Base-by-base conservation (phyloP, 2,888 invertebrate species). In the Baronia brevicornis region DNA sequence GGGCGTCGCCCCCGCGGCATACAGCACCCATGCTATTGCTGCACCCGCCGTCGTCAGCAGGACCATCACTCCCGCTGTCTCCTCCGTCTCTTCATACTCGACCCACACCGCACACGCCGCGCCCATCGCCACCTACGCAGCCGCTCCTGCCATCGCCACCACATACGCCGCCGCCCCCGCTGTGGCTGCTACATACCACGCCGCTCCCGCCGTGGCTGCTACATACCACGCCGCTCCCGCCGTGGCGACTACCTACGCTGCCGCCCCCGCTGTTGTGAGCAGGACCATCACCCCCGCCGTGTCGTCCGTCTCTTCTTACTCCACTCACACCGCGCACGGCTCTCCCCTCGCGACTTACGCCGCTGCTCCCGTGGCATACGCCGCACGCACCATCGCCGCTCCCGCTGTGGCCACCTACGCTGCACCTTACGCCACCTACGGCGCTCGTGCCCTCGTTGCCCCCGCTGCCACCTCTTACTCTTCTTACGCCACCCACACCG, bases 1-100 rank as follows among this genome's bases (percentile, higher is more conserved):
- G 32, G 79, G 72, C 35, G 75, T 73, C 25, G 82, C 75, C 41
- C 80, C 79, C 9, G 54, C 80, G 48, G 75, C 75, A 47, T 87
- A 73, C 71, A 85, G 69, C 65, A 73, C 54, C 65, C 86, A 65
- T 43, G 64, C 63, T 26, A 40, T 58, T 46, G 69, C 72, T 26
- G 68, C 71, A n/a, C 73, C 74, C 26, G 71, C 72, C 12, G 49
- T 60, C 22, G 22, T 38, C 12, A 38, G 37, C 23, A 36, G 43
- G 20, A 28, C 41, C 26, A 39, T 38, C 19, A 33, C 43, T 10
- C 37, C 42, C 14, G 36, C 36, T 5, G 39, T 41, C 19, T 51
- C 59, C 41, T 50, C 49, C 17, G 45, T 43, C 28, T 44, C 46
- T 4, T 38, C 50, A 11, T 44, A 51, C 43, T 41, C 53, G 11